Conservation (phyloP, 2,113 vertebrate species). For the Actenoides lindsayi region DNA sequence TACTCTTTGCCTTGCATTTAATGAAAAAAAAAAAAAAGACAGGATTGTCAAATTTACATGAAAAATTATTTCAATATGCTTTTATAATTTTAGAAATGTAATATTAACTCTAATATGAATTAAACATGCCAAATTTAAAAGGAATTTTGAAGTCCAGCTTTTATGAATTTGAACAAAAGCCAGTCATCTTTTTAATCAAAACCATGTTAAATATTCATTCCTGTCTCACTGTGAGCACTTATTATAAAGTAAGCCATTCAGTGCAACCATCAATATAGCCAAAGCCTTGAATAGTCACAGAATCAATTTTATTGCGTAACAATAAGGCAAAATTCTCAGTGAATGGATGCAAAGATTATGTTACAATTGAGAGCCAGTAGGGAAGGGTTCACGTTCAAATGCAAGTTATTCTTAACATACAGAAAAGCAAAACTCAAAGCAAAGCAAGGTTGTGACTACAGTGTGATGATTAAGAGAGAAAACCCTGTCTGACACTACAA, state of each 20-base stretch:
- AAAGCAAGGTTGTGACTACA: background rate
- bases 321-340: background rate
- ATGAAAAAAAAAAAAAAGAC: background rate
- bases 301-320: background rate
- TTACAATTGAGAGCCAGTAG: background rate
- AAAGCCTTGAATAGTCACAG: background rate
- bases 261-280: background rate
- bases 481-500: background rate
- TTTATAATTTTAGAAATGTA: slow-evolving; percentile 8
- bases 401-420: background rate
- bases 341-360: background rate
- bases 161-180: slow-evolving; percentile 28
- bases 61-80: slow-evolving; percentile 41
- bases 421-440: background rate
- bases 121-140: slow-evolving; percentile 46
- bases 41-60: slow-evolving; percentile 18
- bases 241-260: slow-evolving; percentile 15
- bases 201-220: slow-evolving; percentile 58
- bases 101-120: slow-evolving; percentile 39
- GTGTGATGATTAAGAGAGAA: background rate
- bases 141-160: slow-evolving; percentile 28
- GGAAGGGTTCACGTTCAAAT: background rate
- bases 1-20: background rate
- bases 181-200: slow-evolving; percentile 55
- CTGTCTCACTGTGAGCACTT: slow-evolving; percentile 13